Conservation (phyloP, 37 sponge, comb jelly and placozoan genomes). For the Bolinopsis microptera region DNA sequence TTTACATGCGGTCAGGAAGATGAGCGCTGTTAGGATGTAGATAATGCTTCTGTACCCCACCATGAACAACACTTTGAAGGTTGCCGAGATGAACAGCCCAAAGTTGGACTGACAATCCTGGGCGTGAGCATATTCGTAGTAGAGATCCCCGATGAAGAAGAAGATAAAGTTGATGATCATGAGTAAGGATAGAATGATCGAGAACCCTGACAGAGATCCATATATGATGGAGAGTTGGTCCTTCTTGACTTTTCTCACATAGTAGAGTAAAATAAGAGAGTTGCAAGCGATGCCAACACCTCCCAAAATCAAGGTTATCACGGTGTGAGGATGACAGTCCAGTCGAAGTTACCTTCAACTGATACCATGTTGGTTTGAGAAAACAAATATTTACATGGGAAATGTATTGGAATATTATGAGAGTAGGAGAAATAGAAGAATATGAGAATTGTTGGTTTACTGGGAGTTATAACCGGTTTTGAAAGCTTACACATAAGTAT, state of each 20-base stretch:
- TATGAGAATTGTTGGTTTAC: background rate
- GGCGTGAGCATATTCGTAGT: background rate
- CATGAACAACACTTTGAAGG: background rate
- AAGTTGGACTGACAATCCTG: background rate
- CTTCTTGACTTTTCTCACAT: background rate
- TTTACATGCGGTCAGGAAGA: constrained; percentile 8
- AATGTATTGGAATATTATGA: background rate
- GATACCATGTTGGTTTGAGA: background rate
- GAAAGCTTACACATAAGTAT: background rate
- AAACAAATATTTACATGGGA: background rate
- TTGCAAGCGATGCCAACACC: background rate
- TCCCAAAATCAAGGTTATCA: background rate
- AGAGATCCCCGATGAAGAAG: background rate
- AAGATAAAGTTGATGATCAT: constrained; percentile 7
- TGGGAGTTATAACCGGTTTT: background rate
- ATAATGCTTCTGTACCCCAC: background rate
- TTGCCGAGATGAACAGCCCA: background rate
- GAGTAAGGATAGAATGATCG: background rate
- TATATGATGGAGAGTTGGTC: constrained; percentile 11
- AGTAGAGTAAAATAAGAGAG: background rate
- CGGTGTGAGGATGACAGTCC: background rate
- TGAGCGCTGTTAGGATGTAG: background rate
- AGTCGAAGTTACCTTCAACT: background rate
- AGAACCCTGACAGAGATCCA: background rate
- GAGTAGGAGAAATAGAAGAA: background rate